Evolutionary conservation across 2,113 vertebrate species (phyloP).

Genomic region (Halcyon senegalensis): DNA sequence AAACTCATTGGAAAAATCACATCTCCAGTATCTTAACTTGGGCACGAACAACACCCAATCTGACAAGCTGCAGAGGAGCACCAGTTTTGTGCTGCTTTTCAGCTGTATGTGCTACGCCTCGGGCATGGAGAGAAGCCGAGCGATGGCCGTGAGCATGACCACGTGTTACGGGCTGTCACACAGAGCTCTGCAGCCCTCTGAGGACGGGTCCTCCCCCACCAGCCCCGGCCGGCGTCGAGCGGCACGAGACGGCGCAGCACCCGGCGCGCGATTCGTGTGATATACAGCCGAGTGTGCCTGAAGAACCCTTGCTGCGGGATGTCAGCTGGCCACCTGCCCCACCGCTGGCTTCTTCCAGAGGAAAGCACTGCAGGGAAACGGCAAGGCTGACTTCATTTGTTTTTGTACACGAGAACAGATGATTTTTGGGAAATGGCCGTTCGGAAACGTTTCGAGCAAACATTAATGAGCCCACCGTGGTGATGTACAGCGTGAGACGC

Average conservation of each 20-base stretch:
- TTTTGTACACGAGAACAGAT: background rate
- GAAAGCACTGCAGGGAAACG: background rate
- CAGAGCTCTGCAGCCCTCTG: background rate
- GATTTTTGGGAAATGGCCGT: background rate
- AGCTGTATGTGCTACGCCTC: accelerated
- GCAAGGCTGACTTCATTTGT: conserved; percentile 14
- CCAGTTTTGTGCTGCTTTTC: background rate
- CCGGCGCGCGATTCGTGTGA: background rate
- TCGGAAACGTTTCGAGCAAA: background rate
- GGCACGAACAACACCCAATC: background rate
- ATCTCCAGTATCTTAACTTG: background rate
- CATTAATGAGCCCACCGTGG: background rate
- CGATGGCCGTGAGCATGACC: accelerated
- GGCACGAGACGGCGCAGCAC: background rate
- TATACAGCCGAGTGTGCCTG: background rate
- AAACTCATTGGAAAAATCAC: background rate
- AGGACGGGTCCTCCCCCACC: accelerated
- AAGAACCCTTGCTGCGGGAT: background rate
- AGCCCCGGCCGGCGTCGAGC: background rate
- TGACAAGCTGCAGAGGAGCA: background rate
- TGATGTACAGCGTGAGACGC: background rate
- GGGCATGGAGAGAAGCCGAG: background rate
- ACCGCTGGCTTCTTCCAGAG: background rate
- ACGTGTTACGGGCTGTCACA: background rate
- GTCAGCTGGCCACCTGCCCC: conserved; percentile 3